Conservation (phyloP, 2,113 vertebrate genomes). For the Scytalopus superciliaris region DNA sequence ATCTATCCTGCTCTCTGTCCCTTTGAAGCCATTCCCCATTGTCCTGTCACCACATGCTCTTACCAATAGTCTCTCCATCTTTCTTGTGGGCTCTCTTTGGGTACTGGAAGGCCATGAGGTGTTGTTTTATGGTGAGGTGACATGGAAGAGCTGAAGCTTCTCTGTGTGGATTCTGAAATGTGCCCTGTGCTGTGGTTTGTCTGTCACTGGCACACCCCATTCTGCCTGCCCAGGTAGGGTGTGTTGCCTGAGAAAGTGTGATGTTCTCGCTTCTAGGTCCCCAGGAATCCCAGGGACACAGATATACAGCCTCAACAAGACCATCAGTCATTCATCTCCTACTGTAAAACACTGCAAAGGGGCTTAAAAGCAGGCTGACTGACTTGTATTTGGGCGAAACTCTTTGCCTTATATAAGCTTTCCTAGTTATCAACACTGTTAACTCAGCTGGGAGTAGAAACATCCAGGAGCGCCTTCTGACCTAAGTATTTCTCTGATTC, state of each 20-base stretch:
- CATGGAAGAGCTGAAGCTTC: not conserved
- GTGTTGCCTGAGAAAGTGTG: not conserved
- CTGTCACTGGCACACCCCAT: not conserved
- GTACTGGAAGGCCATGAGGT: not conserved
- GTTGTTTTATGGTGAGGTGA: not conserved
- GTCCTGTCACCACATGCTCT: not conserved
- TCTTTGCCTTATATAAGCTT: not conserved
- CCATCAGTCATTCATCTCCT: not conserved
- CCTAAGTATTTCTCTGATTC: not conserved
- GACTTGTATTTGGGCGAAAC: not conserved
- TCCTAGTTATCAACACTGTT: not conserved
- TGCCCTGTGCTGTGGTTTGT: not conserved
- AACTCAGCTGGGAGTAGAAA: not conserved
- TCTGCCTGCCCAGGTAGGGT: not conserved
- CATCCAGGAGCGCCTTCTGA: not conserved
- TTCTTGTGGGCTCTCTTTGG: not conserved
- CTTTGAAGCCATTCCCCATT: accelerated
- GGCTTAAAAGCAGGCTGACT: not conserved
- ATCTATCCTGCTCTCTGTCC: not conserved
- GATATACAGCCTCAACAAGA: not conserved
- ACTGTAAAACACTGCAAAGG: not conserved
- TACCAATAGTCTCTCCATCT: not conserved
- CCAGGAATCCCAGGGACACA: not conserved
- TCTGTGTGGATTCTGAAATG: not conserved
- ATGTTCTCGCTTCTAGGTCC: not conserved